Percentiles rank a stretch among this genome's conserved stretches.
phyloP scores from a whole-genome alignment of 2,888 invertebrate genomes.

The Drosophila fulvimacula region DNA sequence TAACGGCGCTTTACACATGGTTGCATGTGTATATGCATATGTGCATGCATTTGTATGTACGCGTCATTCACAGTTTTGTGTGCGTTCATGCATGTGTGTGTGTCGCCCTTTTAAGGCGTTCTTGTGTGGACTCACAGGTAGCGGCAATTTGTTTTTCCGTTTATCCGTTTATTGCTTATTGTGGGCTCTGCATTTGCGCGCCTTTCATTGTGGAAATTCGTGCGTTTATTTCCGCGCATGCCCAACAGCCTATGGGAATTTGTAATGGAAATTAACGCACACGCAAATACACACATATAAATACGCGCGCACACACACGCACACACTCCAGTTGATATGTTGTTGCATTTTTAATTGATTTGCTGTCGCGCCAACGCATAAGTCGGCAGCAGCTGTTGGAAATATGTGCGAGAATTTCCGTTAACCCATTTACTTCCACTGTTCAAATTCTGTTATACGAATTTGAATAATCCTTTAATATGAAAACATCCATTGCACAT shows the following conservation, averaged over 20 bases:
- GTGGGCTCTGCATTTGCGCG: constrained; percentile 58
- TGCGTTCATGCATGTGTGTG: not conserved
- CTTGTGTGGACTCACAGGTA: constrained; percentile 45
- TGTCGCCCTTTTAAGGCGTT: constrained; percentile 39
- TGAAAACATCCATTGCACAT: not conserved
- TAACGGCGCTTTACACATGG: constrained; percentile 64
- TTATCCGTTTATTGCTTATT: constrained; percentile 49
- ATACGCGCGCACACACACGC: not conserved
- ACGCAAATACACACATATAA: not conserved
- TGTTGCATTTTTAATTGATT: constrained; percentile 37
- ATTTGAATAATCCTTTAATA: constrained; percentile 10
- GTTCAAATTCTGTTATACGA: not conserved
- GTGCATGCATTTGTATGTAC: constrained; percentile 1
- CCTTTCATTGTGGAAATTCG: constrained; percentile 66
- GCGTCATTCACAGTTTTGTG: constrained; percentile 47
- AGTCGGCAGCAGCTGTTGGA: constrained; percentile 62
- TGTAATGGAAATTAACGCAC: constrained; percentile 57
- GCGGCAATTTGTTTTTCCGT: constrained; percentile 49
- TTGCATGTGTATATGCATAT: constrained; percentile 13
- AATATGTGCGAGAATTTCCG: constrained; percentile 53
- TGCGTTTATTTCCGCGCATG: constrained; percentile 64
- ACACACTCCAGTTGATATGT: not conserved
- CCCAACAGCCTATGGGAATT: constrained; percentile 68
- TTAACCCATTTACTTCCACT: constrained; percentile 18
- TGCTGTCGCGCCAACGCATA: constrained; percentile 32